Percentiles rank a stretch among this genome's conserved stretches.
These are phyloP conservation scores for Iphiclides podalirius DNA, from an alignment of 2,888 invertebrate genomes.

Conservation along the genomic window DNA sequence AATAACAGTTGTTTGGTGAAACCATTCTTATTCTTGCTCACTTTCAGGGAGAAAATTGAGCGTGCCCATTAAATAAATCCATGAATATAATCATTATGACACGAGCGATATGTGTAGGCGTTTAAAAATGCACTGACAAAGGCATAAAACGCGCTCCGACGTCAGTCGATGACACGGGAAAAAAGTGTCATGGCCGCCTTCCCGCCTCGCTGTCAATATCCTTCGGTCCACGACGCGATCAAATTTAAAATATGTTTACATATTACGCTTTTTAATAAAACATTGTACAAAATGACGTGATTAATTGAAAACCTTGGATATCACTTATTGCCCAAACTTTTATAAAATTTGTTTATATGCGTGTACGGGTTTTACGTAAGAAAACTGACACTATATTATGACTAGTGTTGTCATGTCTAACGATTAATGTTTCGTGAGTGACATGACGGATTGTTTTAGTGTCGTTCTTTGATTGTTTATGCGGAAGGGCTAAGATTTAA, in stretches of 20 bases:
- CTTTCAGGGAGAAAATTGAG: too few species aligned
- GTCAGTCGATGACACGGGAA: slow-evolving; percentile 47
- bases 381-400: slow-evolving; percentile 8
- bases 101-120: background rate
- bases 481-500: background rate
- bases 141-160: slow-evolving; percentile 44
- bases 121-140: slow-evolving; percentile 35
- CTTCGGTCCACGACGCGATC: slow-evolving; percentile 40
- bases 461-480: background rate
- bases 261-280: slow-evolving; percentile 40
- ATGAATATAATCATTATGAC: background rate
- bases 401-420: slow-evolving; percentile 12
- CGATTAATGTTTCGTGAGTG: slow-evolving; percentile 1
- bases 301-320: slow-evolving; percentile 20
- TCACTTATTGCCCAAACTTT: slow-evolving; percentile 17
- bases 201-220: slow-evolving; percentile 58
- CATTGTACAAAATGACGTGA: slow-evolving; percentile 32
- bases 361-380: slow-evolving; percentile 5
- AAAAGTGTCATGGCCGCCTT: slow-evolving; percentile 53
- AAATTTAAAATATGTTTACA: slow-evolving; percentile 42
- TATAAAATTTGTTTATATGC: slow-evolving; percentile 17
- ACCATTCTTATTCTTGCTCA: too few species aligned
- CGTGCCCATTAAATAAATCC: background rate
- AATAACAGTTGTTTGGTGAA: too few species aligned
- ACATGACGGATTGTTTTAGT: slow-evolving; percentile 1